Evolutionary conservation across 2,888 invertebrate genomes (phyloP).

Genomic region (Drosophila phalerata): DNA sequence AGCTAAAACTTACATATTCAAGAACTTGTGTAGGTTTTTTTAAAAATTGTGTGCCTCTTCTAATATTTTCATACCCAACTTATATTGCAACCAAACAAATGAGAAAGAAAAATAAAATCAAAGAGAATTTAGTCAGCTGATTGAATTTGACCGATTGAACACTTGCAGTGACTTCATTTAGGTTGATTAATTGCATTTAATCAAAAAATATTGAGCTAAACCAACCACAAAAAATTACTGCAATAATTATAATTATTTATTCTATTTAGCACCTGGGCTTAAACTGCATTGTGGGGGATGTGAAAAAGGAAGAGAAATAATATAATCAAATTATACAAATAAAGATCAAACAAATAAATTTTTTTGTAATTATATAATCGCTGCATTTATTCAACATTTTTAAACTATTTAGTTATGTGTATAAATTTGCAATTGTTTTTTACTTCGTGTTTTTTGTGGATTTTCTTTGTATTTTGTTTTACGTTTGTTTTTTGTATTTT

Average conservation of each 20-base stretch:
- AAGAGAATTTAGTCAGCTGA: conserved; percentile 19
- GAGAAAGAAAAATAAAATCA: conserved; percentile 6
- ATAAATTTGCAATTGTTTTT: conserved; percentile 53
- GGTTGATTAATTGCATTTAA: conserved; percentile 37
- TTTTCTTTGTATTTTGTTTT: conserved; percentile 17
- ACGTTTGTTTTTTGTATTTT: conserved; percentile 37
- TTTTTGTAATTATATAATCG: conserved; percentile 58
- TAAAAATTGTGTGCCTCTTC: conserved; percentile 11
- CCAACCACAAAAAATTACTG: conserved; percentile 17
- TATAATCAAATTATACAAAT: conserved; percentile 24
- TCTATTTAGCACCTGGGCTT: conserved; percentile 64
- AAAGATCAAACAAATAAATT: conserved; percentile 17
- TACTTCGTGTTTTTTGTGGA: conserved; percentile 11
- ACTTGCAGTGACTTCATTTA: conserved; percentile 72
- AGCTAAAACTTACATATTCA: conserved; percentile 34
- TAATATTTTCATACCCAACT: conserved; percentile 19
- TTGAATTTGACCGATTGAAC: conserved; percentile 68
- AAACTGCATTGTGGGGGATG: not conserved
- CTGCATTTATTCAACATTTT: conserved; percentile 62
- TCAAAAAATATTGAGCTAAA: conserved; percentile 34
- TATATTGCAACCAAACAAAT: conserved; percentile 18
- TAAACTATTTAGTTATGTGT: conserved; percentile 51
- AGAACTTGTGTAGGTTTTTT: conserved; percentile 7
- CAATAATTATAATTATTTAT: conserved; percentile 26
- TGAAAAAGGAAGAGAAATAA: conserved; percentile 7